A percentile compares a stretch with the other conserved stretches of the same genome.
Evolutionary conservation across 2,888 invertebrate genomes (phyloP).

Genomic region (Malacosoma neustria): DNA sequence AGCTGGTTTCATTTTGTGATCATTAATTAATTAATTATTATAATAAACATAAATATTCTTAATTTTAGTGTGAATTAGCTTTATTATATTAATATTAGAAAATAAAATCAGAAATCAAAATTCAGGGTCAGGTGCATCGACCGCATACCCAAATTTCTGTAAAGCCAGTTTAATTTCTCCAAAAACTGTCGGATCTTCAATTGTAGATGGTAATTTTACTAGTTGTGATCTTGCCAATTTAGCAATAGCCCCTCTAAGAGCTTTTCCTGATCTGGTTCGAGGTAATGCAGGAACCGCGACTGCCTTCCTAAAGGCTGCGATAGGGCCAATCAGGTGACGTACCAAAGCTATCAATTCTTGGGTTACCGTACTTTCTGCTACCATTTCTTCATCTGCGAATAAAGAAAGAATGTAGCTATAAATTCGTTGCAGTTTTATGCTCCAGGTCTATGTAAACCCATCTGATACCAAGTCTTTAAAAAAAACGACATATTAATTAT

Average conservation of each 20-base stretch:
- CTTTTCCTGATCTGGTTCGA: conserved; percentile 84
- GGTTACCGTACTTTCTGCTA: conserved; percentile 54
- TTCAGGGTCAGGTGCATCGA: conserved; percentile 80
- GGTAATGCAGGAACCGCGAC: conserved; percentile 88
- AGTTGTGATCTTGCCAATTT: conserved; percentile 88
- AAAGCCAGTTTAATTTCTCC: conserved; percentile 83
- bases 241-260: conserved; percentile 86
- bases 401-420: conserved; percentile 1
- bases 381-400: conserved; percentile 60
- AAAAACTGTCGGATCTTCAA: conserved; percentile 90
- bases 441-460: too few relatives aligned
- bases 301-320: conserved; percentile 89
- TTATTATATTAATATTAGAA: too few relatives aligned
- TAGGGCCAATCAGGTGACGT: conserved; percentile 83
- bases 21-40: too few relatives aligned
- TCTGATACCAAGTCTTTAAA: too few relatives aligned
- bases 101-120: too few relatives aligned
- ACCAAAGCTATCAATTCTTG: conserved; percentile 59
- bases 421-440: too few relatives aligned
- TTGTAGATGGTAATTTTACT: conserved; percentile 87
- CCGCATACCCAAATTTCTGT: conserved; percentile 84
- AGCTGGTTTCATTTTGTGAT: too few relatives aligned
- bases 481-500: too few relatives aligned
- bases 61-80: too few relatives aligned
- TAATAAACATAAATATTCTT: too few relatives aligned